Percentiles rank a stretch among this genome's conserved stretches.
Evolutionary conservation across 2,113 vertebrate species (phyloP).

Genomic region (Thamnophis sirtalis): DNA sequence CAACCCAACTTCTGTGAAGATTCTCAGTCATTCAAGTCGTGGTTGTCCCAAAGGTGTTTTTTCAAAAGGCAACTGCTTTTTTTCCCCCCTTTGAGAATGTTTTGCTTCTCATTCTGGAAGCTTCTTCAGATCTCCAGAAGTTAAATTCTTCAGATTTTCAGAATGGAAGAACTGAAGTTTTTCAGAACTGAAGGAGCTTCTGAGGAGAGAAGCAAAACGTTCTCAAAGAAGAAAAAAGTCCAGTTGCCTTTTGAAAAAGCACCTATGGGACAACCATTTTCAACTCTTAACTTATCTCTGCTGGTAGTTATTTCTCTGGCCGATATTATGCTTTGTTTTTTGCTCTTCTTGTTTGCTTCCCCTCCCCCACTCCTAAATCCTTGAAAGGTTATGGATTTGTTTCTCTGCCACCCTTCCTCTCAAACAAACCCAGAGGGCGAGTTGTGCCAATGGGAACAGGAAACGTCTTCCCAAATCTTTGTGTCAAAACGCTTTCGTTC

Average conservation of each 20-base stretch:
- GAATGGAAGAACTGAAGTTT: too few relatives aligned
- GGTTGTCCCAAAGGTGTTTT: background rate
- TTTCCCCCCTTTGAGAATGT: background rate
- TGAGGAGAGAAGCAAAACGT: background rate
- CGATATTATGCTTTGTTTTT: background rate
- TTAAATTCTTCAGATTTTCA: too few relatives aligned
- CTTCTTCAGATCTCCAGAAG: background rate
- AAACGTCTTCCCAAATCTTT: background rate
- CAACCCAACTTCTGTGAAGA: background rate
- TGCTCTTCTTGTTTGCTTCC: background rate
- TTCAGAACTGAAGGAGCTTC: background rate
- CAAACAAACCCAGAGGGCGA: background rate
- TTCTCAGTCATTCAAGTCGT: background rate
- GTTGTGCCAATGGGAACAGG: background rate
- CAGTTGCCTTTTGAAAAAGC: background rate
- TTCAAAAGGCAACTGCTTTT: too few relatives aligned
- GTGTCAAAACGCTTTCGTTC: background rate
- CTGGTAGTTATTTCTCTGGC: background rate
- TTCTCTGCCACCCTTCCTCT: background rate
- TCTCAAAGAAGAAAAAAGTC: background rate
- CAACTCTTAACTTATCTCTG: background rate
- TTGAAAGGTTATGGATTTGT: background rate
- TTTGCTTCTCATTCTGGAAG: background rate
- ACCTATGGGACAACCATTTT: background rate
- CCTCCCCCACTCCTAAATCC: background rate